Conservation (phyloP, 2,888 invertebrate genomes). For the Rosalia funebris region DNA sequence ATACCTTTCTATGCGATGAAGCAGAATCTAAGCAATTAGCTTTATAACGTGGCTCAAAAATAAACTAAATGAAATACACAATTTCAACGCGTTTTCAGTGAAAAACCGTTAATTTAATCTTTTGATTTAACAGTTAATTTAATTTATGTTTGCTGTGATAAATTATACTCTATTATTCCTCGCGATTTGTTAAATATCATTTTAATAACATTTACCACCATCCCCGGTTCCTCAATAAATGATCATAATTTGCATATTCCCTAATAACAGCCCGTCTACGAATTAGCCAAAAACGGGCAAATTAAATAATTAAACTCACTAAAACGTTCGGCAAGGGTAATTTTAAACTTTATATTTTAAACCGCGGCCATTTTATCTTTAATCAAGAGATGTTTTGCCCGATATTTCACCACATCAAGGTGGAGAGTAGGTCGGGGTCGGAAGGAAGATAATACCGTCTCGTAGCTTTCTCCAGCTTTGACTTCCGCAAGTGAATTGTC, state of each 20-base stretch:
- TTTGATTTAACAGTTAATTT: no score
- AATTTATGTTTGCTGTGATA: no score
- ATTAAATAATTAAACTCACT: slow-evolving; percentile 19
- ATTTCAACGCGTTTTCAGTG: no score
- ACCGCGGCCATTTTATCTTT: neutral
- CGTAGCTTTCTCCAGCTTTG: slow-evolving; percentile 7
- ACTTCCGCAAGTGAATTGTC: slow-evolving; percentile 11
- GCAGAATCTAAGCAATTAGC: no score
- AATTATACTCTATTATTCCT: no score
- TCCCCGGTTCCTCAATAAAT: slow-evolving; percentile 9
- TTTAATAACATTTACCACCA: no score
- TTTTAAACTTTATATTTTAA: slow-evolving; percentile 12
- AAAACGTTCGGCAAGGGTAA: slow-evolving; percentile 4
- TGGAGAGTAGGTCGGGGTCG: slow-evolving; percentile 7
- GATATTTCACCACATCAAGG: slow-evolving; percentile 13
- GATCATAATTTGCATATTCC: neutral
- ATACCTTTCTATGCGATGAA: no score
- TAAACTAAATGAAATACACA: no score
- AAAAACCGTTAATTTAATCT: no score
- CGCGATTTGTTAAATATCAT: no score
- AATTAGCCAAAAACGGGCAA: slow-evolving; percentile 12
- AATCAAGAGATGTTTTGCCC: slow-evolving; percentile 11
- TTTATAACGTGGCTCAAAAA: no score
- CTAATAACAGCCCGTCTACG: slow-evolving; percentile 4
- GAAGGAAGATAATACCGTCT: slow-evolving; percentile 19